Evolutionary conservation across 2,113 vertebrate species (phyloP).

Genomic region (Arvicanthis niloticus): DNA sequence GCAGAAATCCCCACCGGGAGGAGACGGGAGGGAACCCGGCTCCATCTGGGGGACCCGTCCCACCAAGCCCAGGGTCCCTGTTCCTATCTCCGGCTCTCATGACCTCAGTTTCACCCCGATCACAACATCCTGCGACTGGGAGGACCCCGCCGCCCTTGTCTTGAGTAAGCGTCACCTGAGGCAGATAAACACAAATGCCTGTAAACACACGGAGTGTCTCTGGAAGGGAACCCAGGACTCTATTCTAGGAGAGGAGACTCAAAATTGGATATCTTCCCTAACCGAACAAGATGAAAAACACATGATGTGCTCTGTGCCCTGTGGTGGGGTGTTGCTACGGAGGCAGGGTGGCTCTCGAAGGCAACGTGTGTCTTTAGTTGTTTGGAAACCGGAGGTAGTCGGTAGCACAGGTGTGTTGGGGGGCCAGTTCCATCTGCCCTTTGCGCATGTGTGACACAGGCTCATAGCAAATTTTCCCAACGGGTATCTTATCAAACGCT

Average conservation of each 20-base stretch:
- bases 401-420: accelerated
- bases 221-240: neutral
- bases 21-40: neutral
- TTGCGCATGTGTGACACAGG: neutral
- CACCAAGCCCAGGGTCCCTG: neutral
- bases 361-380: neutral
- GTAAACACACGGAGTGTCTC: neutral
- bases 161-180: neutral
- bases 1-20: neutral
- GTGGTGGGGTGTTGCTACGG: neutral
- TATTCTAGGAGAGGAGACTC: neutral
- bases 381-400: neutral
- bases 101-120: neutral
- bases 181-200: neutral
- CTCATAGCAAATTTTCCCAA: neutral
- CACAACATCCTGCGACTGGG: neutral
- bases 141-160: neutral
- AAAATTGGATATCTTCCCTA: neutral
- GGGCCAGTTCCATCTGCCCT: neutral
- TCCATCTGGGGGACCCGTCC: neutral
- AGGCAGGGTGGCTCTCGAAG: neutral
- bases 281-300: neutral
- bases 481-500: neutral
- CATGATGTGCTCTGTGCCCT: neutral
- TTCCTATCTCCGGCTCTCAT: neutral